Conservation (phyloP, 2,888 invertebrate species). For the Sturmia bella region DNA sequence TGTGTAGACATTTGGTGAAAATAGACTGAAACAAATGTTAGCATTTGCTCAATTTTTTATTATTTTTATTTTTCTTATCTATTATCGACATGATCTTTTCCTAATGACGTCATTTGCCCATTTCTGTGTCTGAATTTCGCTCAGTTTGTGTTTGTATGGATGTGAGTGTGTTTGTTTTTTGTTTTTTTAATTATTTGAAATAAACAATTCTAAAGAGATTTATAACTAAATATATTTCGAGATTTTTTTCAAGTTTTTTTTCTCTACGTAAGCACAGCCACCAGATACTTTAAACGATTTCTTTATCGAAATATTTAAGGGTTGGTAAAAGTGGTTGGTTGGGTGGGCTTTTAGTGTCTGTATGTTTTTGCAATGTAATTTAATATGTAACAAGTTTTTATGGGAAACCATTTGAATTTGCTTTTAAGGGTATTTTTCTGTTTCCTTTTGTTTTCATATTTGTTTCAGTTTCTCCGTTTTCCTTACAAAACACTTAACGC, state of each 20-base stretch:
- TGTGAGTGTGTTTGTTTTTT: conserved; percentile 2
- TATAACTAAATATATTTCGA: neutral
- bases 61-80: conserved; percentile 21
- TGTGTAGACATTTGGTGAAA: conserved; percentile 2
- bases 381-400: too few species aligned
- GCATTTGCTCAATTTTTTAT: conserved; percentile 18
- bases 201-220: conserved; percentile 3
- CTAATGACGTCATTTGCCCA: conserved; percentile 60
- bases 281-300: conserved; percentile 18
- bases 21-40: conserved; percentile 53
- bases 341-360: neutral
- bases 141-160: neutral
- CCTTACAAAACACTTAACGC: too few species aligned
- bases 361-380: conserved; percentile 49
- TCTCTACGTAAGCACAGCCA: neutral
- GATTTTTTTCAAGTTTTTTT: neutral
- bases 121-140: conserved; percentile 14
- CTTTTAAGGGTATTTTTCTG: too few species aligned
- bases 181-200: conserved; percentile 6
- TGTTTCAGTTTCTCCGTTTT: too few species aligned
- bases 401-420: too few species aligned
- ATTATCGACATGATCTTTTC: conserved; percentile 40
- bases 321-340: neutral
- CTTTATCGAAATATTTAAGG: neutral
- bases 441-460: too few species aligned